Evolutionary conservation across 2,113 vertebrate genomes (phyloP).

Genomic region (Dasyprocta punctata): DNA sequence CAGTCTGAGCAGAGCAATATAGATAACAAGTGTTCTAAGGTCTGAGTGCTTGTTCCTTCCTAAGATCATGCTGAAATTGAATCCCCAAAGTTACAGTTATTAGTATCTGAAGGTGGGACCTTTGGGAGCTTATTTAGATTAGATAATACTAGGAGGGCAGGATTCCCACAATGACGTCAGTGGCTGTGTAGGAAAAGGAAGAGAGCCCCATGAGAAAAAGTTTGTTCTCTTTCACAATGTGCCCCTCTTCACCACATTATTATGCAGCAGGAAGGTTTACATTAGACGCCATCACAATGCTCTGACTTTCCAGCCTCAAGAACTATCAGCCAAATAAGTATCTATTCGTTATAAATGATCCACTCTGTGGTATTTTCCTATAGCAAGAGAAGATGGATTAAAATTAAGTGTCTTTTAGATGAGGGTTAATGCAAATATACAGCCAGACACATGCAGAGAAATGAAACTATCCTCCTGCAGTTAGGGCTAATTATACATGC

Average conservation of each 20-base stretch:
- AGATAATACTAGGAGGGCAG: background rate
- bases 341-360: background rate
- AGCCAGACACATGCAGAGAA: background rate
- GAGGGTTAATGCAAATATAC: background rate
- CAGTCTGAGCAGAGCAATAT: background rate
- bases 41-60: background rate
- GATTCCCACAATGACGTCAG: background rate
- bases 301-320: background rate
- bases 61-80: background rate
- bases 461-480: background rate
- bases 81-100: background rate
- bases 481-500: background rate
- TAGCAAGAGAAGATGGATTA: background rate
- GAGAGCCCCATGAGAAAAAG: background rate
- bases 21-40: background rate
- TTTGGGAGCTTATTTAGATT: background rate
- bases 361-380: background rate
- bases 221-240: background rate
- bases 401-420: background rate
- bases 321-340: background rate
- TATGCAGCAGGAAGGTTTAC: background rate
- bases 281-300: background rate
- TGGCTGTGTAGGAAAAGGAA: background rate
- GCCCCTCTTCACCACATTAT: background rate
- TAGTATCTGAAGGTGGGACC: background rate